Evolutionary conservation across 2,888 invertebrate genomes (phyloP), one percentile per base, ranked within the genome.

Genomic region (Drosophila testacea): DNA sequence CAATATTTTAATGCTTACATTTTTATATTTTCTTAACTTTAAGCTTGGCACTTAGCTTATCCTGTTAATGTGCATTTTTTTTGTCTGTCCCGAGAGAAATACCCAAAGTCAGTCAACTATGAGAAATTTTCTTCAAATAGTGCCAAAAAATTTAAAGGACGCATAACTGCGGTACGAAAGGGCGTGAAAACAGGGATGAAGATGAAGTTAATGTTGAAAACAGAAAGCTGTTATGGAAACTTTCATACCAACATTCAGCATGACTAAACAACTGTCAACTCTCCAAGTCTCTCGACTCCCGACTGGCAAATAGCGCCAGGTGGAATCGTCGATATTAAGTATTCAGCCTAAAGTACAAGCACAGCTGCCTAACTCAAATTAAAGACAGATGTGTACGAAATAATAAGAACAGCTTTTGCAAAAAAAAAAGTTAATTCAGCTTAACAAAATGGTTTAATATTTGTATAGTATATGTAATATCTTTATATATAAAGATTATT

Each of bases 261-360:
- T 76, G 76, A 78, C 78, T 64, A 55, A 61, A 69, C 75, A 64
- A 34, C 61, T 73, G 64, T 56, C 77, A 75, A 55, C 51, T 38
- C 39, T 56, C 27, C 34, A 42, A 54, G 44, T 54, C 63, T 46
- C 52, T 32, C 13, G 22, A 22, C 32, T 42, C 28, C 9, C 16
- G 13, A 7, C 32, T 32, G 32, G 22, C 16, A 51, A 50, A 27
- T 36, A 36, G 48, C 52, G 36, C 42, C 69, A 69, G 48, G 39
- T 63, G 62, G 56, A 47, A 39, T 47, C 13, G 28, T 16, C 44
- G 61, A 62, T 56, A 62, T 62, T 38, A 55, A 36, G 36, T 22
- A 60, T 60, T 51, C 52, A 34, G 52, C 39, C 44, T n/a, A 30
- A 55, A 55, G 44, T 38, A 42, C 13, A 27, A n/a, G 1, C 62